These are phyloP conservation scores for Serilophus lunatus DNA, from an alignment of 2,113 vertebrate genomes.

Conservation along the genomic window DNA sequence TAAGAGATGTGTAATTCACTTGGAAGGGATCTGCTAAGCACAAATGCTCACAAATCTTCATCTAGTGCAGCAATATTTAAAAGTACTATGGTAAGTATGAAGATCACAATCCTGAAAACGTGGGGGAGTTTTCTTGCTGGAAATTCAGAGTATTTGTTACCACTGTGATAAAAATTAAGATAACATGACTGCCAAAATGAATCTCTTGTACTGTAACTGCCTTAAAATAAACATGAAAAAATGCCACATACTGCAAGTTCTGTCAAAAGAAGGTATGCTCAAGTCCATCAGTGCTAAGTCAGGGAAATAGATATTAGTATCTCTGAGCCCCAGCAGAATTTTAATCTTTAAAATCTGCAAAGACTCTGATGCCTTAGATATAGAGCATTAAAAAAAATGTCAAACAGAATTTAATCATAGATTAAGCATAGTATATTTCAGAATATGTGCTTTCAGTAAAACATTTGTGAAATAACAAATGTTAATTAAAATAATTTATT, in stretches of 20 bases:
- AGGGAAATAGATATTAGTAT: constrained; percentile 31
- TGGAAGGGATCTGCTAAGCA: constrained; percentile 56
- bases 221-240: constrained; percentile 53
- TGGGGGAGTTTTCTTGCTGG: neutral
- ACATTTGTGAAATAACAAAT: constrained; percentile 12
- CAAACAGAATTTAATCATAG: constrained; percentile 26
- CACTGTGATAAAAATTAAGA: constrained; percentile 42
- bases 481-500: constrained; percentile 36
- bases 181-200: neutral
- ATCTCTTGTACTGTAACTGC: constrained; percentile 20
- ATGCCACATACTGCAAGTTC: constrained; percentile 4
- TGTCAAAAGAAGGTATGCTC: neutral
- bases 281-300: constrained; percentile 15
- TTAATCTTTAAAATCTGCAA: constrained; percentile 34
- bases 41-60: constrained; percentile 66
- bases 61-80: constrained; percentile 25
- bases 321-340: neutral
- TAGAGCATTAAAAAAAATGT: constrained; percentile 34
- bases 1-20: constrained; percentile 67
- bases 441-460: constrained; percentile 27
- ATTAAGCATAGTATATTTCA: constrained; percentile 1
- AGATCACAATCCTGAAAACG: constrained; percentile 55
- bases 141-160: constrained; percentile 20
- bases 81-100: constrained; percentile 48
- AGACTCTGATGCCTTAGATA: neutral